phyloP scores from a whole-genome alignment of 2,888 invertebrate species.

The Ecdyonurus torrentis region DNA sequence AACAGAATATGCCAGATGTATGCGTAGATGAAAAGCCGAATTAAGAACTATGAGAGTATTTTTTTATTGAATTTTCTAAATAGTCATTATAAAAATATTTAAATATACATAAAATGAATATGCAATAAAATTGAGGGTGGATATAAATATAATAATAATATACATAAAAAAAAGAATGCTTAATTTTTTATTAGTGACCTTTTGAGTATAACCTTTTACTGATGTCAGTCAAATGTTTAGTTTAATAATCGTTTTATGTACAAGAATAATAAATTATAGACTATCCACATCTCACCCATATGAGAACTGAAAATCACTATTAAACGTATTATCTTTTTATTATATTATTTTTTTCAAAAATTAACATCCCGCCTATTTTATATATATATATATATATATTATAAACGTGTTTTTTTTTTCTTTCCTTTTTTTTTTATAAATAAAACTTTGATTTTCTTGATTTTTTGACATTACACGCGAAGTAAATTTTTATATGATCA shows the following conservation, averaged over 20 bases:
- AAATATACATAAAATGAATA: background rate
- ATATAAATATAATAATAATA: too few species aligned
- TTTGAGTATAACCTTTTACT: background rate
- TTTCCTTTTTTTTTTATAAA: background rate
- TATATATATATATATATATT: too few species aligned
- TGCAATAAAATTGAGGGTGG: background rate
- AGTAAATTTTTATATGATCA: background rate
- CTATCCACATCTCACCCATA: background rate
- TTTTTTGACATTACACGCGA: background rate
- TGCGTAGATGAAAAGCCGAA: background rate
- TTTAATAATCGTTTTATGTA: background rate
- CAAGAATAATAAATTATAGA: background rate
- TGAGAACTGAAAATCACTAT: background rate
- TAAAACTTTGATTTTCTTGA: background rate
- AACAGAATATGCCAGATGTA: background rate
- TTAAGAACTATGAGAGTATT: background rate
- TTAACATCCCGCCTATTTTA: background rate
- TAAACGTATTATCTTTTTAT: background rate
- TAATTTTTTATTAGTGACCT: background rate
- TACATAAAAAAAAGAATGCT: background rate
- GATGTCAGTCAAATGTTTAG: background rate
- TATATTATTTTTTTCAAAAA: background rate
- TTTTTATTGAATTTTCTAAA: too few species aligned
- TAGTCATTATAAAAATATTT: too few species aligned
- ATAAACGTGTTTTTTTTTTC: background rate